Evolutionary conservation across 2,888 invertebrate species (phyloP), one percentile per base, ranked within the genome.

Genomic region (Uloborus plumipes): DNA sequence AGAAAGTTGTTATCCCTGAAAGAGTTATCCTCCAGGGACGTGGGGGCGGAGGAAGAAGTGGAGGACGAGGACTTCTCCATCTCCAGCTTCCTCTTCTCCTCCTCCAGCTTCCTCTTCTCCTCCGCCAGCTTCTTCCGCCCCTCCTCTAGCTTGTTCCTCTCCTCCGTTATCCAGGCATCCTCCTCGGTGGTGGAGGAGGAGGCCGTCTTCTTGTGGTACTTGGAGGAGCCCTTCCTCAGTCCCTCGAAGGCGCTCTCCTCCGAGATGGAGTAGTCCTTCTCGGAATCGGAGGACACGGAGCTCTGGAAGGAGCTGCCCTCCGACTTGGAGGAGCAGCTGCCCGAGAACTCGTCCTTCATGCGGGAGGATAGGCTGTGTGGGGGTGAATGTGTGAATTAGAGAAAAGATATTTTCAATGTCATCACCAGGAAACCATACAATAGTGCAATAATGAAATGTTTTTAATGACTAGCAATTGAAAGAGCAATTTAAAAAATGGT

Each of bases 21-120:
- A 2, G 65, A 51, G 2, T 16, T 14, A 15, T 18, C 39, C 15
- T 80, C 74, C 55, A 31, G 16, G 13, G 18, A 22, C 0, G 61
- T n/a, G 7, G 61, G 26, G 15, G 49, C 49, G 47, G 15, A 62
- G 7, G 65, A 51, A 20, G 67, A 50, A 11, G 64, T n/a, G n/a
- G n/a, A 64, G 4, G 64, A 59, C 11, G 58, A 39, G 4, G 73
- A 69, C 20, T 69, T 71, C 31, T 83, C 79, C 53, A 72, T 20
- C n/a, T 84, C 82, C 26, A 80, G 59, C 49, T 71, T 79, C 58
- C 66, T 80, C 74, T 87, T 87, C 77, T 88, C 87, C 71, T 87
- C 86, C 65, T 87, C 87, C 50, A 88, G 85, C 64, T 86, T 85
- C n/a, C 86, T 85, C 7, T 87, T 86, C 78, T 88, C 88, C 58